Evolutionary conservation across 2,113 vertebrate genomes (phyloP).

Genomic region (Cervus canadensis): DNA sequence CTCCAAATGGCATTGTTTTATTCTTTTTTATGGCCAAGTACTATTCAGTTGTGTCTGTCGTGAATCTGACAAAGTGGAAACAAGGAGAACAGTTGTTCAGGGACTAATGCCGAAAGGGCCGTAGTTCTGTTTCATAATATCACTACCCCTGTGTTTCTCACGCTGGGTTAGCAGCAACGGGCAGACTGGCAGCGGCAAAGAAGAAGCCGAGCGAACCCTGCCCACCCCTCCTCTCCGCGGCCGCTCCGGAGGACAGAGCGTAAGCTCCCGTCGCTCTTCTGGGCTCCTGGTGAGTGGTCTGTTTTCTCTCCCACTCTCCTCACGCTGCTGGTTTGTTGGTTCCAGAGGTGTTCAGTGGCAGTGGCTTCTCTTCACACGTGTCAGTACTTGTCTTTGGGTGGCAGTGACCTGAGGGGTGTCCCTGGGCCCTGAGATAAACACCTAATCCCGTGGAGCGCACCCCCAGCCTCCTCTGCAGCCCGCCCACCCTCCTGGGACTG

Average conservation of each 20-base stretch:
- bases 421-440: background rate
- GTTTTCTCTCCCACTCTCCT: background rate
- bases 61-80: background rate
- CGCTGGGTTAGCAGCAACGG: conserved; percentile 67
- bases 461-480: background rate
- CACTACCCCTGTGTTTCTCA: conserved; percentile 25
- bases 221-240: conserved; percentile 73
- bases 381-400: background rate
- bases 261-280: conserved; percentile 43
- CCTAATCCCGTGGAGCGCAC: accelerated
- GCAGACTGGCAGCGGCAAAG: background rate
- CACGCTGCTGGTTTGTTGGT: accelerated
- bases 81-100: background rate
- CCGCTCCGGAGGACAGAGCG: conserved; percentile 65
- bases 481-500: accelerated
- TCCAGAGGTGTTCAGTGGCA: accelerated
- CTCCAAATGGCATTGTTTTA: background rate
- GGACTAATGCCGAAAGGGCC: accelerated
- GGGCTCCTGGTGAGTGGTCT: conserved; percentile 72
- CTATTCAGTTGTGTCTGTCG: background rate
- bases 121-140: background rate
- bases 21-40: background rate
- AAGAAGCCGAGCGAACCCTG: conserved; percentile 44
- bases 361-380: accelerated
- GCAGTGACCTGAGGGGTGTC: background rate